Percentiles rank a stretch among this genome's conserved stretches.
phyloP scores from a whole-genome alignment of 2,888 invertebrate genomes.

The Eucriotettix oculatus region DNA sequence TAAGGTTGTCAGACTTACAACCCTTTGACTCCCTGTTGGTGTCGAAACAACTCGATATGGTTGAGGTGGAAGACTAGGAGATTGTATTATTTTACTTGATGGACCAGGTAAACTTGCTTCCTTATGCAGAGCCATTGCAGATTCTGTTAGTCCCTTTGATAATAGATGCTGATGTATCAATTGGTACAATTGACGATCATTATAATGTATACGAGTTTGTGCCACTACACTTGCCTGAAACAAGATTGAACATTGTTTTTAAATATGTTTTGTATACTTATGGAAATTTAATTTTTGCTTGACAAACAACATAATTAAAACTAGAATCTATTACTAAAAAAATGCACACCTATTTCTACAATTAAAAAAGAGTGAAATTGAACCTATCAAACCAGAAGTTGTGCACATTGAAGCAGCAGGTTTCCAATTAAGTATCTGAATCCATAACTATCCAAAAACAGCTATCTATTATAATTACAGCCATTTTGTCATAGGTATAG shows the following conservation, averaged over 20 bases:
- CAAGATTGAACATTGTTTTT: not conserved
- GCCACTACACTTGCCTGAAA: slow-evolving; percentile 80
- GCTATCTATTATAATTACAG: too few species aligned
- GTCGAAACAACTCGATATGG: slow-evolving; percentile 3
- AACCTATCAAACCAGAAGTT: too few species aligned
- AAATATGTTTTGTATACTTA: too few species aligned
- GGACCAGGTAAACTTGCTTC: slow-evolving; percentile 48
- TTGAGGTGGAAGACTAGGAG: slow-evolving; percentile 9
- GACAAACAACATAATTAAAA: too few species aligned
- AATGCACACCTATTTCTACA: too few species aligned
- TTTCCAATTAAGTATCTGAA: too few species aligned
- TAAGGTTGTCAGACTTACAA: slow-evolving; percentile 8
- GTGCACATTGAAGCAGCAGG: too few species aligned
- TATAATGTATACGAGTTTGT: slow-evolving; percentile 88
- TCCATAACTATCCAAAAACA: too few species aligned
- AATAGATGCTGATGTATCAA: slow-evolving; percentile 78
- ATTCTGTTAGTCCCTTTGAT: slow-evolving; percentile 53
- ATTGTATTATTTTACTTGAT: slow-evolving; percentile 5
- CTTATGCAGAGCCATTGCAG: slow-evolving; percentile 54
- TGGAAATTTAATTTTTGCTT: too few species aligned
- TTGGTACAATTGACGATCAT: slow-evolving; percentile 82
- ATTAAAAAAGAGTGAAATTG: too few species aligned
- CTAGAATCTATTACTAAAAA: too few species aligned
- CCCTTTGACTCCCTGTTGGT: slow-evolving; percentile 18
- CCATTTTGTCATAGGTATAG: too few species aligned